Percentiles rank a stretch among this genome's conserved stretches.
Evolutionary conservation across 2,113 vertebrate species (phyloP).

Genomic region (Sialia sialis): DNA sequence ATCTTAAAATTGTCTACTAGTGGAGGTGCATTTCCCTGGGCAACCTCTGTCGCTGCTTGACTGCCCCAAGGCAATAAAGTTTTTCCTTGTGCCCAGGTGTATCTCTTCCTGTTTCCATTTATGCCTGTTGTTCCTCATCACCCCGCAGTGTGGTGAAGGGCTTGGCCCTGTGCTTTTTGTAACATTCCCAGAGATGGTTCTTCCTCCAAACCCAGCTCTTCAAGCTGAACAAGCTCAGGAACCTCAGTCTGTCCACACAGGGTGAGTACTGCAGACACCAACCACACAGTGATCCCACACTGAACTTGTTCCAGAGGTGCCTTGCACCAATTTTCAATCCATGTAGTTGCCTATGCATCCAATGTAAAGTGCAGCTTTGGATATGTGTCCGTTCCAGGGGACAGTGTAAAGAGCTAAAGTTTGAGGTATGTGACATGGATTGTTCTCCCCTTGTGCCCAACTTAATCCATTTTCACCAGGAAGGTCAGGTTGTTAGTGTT

Average conservation of each 20-base stretch:
- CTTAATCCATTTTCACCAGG: accelerated
- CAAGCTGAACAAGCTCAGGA: not conserved
- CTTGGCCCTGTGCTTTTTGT: not conserved
- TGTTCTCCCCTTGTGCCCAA: not conserved
- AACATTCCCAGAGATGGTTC: too few relatives aligned
- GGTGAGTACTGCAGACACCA: not conserved
- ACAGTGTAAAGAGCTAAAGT: not conserved
- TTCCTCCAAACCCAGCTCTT: not conserved
- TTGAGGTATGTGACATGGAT: accelerated
- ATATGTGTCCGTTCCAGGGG: not conserved
- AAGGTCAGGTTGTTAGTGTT: too few relatives aligned
- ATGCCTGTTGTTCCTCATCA: accelerated
- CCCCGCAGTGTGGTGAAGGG: not conserved
- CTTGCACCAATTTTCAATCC: not conserved
- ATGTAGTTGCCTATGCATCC: accelerated
- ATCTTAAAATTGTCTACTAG: not conserved
- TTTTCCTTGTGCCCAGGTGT: accelerated
- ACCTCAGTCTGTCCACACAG: not conserved
- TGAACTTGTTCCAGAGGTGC: not conserved
- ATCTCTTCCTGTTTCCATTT: not conserved
- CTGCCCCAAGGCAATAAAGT: accelerated
- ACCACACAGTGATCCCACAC: accelerated
- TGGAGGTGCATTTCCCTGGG: not conserved
- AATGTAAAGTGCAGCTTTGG: accelerated
- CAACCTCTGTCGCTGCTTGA: not conserved